Base-by-base conservation (phyloP, 2,113 vertebrate genomes). In the Benitochromis conjunctus region DNA sequence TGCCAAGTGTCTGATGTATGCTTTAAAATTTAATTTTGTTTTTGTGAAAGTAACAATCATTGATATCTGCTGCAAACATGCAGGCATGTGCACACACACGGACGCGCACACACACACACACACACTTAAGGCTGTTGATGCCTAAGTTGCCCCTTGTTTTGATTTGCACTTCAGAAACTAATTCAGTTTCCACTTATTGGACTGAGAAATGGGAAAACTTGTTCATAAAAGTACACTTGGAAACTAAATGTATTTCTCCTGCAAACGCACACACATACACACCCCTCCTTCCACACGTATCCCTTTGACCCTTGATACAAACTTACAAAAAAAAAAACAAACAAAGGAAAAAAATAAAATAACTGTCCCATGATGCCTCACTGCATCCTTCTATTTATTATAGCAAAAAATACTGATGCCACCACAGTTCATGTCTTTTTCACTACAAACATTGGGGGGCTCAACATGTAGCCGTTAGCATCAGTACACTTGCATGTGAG, bases 251-350 rank as follows among this genome's bases (percentile, higher is more conserved):
- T 18, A 83, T 86, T 24, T 64, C 43, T 82, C 83, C 48, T 80
- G 66, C 76, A 60, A 51, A 64, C 43, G 7, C 26, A 36, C n/a
- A 66, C 80, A 53, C 19, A 58, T 48, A 76, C 53, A 58, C 51
- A 77, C 21, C 9, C 58, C 31, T 36, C 18, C 31, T 36, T 62
- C 58, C 34, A 69, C 83, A 88, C 92, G 88, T 95, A 94, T 95
- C 93, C 95, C 92, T 95, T 94, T 95, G 85, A 90, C 85, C 94
- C 92, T 89, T 76, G n/a, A 83, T 86, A 89, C 60, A 83, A 89
- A 79, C 21, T 36, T 38, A 53, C 4, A 54, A 18, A 36, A 46
- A 0, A 5, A 13, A 54, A 18, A 36, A 46, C 0, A 5, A 13
- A 26, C 26, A 26, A 26, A 26, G 2, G 3, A 90, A 41, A 34